Evolutionary conservation across 2,888 invertebrate genomes (phyloP).

Genomic region (Monopis laevigella): DNA sequence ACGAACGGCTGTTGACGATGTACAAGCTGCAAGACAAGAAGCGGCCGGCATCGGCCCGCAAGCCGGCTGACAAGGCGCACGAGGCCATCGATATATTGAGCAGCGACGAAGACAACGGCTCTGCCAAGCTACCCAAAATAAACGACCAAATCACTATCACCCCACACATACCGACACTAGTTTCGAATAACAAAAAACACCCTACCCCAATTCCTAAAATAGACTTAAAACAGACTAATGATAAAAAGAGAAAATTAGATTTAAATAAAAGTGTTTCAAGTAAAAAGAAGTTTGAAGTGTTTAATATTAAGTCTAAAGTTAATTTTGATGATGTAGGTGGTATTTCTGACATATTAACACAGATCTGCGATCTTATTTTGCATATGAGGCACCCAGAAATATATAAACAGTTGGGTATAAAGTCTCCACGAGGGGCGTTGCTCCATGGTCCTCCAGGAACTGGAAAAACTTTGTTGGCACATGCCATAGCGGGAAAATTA

Average conservation of each 20-base stretch:
- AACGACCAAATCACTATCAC: slow-evolving; percentile 60
- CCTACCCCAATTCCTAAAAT: slow-evolving; percentile 30
- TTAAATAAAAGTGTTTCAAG: slow-evolving; percentile 28
- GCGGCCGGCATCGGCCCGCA: slow-evolving; percentile 41
- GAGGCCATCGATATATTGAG: slow-evolving; percentile 57
- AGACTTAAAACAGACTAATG: slow-evolving; percentile 17
- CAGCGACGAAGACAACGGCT: slow-evolving; percentile 49
- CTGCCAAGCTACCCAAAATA: slow-evolving; percentile 57
- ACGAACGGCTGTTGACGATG: slow-evolving; percentile 62
- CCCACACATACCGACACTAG: slow-evolving; percentile 45
- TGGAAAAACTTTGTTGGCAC: slow-evolving; percentile 85
- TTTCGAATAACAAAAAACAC: slow-evolving; percentile 34
- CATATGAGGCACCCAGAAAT: slow-evolving; percentile 92
- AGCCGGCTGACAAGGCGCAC: slow-evolving; percentile 45
- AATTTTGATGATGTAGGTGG: slow-evolving; percentile 85
- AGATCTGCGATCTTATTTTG: slow-evolving; percentile 78
- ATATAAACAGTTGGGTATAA: slow-evolving; percentile 84
- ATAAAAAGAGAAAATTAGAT: slow-evolving; percentile 50
- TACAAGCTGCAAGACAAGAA: slow-evolving; percentile 61
- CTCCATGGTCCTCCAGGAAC: slow-evolving; percentile 97
- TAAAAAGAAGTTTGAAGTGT: slow-evolving; percentile 44
- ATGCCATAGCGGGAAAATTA: slow-evolving; percentile 88
- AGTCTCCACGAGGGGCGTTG: slow-evolving; percentile 89
- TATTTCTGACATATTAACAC: slow-evolving; percentile 74
- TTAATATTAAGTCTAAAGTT: slow-evolving; percentile 46